phyloP scores from a whole-genome alignment of 2,113 vertebrate genomes.

The Callipepla californica region DNA sequence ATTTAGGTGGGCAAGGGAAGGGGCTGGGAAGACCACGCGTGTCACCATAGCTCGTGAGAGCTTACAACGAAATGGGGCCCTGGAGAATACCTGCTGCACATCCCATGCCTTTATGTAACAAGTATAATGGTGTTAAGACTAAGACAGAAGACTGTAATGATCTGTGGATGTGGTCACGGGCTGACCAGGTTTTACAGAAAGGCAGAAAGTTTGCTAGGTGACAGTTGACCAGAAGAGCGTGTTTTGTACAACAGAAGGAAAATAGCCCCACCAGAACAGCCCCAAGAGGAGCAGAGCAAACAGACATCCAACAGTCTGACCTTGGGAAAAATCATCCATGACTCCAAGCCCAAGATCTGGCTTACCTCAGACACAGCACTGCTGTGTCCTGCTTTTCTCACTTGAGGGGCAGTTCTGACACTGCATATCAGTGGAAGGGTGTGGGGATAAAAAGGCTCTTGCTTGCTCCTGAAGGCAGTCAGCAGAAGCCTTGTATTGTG shows the following conservation, averaged over 20 bases:
- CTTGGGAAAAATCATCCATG: neutral
- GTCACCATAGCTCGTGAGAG: neutral
- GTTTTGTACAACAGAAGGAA: neutral
- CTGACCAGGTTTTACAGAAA: neutral
- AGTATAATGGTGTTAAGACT: neutral
- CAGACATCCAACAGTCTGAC: neutral
- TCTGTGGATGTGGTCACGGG: accelerated
- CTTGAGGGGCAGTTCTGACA: neutral
- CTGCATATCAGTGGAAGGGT: neutral
- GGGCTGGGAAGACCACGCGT: neutral
- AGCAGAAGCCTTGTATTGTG: neutral
- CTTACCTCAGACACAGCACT: neutral
- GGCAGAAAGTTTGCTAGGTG: neutral
- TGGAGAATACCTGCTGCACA: neutral
- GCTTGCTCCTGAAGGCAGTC: neutral
- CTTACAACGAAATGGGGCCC: neutral
- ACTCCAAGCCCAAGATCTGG: neutral
- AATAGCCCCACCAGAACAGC: neutral
- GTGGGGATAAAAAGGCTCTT: neutral
- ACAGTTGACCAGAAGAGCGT: neutral
- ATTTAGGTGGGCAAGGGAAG: neutral
- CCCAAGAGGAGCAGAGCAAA: neutral
- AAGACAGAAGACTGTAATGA: neutral
- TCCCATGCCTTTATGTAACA: neutral
- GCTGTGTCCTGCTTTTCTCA: accelerated